Base-by-base conservation (phyloP, 2,888 invertebrate genomes). In the Stenurella melanura region DNA sequence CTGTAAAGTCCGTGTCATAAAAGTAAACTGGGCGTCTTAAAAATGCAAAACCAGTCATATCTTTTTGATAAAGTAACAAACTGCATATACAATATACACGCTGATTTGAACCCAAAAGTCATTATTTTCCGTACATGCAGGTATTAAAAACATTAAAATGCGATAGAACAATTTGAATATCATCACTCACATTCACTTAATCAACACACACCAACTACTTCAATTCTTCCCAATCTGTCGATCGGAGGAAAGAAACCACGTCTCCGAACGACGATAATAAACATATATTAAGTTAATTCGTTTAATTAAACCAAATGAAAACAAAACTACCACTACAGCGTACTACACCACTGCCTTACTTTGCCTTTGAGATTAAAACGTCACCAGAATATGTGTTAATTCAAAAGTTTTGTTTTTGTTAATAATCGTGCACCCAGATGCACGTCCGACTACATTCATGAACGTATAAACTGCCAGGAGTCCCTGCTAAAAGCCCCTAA, bases 401-500 rank as follows among this genome's bases (percentile, higher is more conserved):
- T 58, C 11, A 21, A 58, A 58, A 58, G 19, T 58, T 50, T 50
- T 58, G 19, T 9, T 19, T 34, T 21, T 58, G 10, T 21, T 58
- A 19, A 19, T 58, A 19, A 58, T 58, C 10, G 19, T 58, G 58
- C 19, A 58, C 58, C 58, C 19, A 58, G 19, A 58, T 58, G 21
- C 58, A 58, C 58, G 58, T 18, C 58, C 58, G 58, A 58, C 21
- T 10, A 19, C 21, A 58, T 58, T 58, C 19, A 19, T 58, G 19
- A 58, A 58, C 10, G 17, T 57, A 17, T 57, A 9, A 15, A 21
- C 3, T 56, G 26, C 67, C 6, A n/a, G n/a, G 26, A n/a, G 19
- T 6, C 34, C 7, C 9, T 21, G 67, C 67, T 67, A 67, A 67
- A 67, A 50, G 67, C 67, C 67, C 54, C 67, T 21, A 67, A 67